A percentile compares a stretch with the other conserved stretches of the same genome.
Evolutionary conservation across 2,113 vertebrate genomes (phyloP).

Genomic region (Sprattus sprattus): DNA sequence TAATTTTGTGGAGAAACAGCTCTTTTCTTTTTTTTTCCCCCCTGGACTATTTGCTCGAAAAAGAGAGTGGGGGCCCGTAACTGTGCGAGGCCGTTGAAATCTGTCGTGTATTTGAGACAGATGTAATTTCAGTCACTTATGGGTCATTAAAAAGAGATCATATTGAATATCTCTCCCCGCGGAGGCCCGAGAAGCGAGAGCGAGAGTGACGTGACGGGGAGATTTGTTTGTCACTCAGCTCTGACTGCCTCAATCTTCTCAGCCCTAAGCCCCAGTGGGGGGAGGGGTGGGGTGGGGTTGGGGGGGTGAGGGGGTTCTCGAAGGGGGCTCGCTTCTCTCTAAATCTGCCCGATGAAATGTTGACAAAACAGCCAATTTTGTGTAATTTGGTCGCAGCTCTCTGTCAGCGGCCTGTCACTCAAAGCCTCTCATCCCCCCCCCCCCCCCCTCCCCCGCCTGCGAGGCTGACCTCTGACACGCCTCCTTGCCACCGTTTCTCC

Average conservation of each 20-base stretch:
- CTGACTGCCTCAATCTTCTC: slow-evolving; percentile 77
- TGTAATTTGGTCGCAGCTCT: slow-evolving; percentile 80
- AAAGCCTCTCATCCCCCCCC: slow-evolving; percentile 82
- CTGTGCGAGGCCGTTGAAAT: slow-evolving; percentile 57
- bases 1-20: slow-evolving; percentile 13
- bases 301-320: slow-evolving; percentile 18
- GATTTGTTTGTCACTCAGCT: slow-evolving; percentile 89
- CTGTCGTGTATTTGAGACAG: slow-evolving; percentile 57
- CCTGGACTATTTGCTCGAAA: background rate
- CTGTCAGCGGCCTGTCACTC: slow-evolving; percentile 83
- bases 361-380: slow-evolving; percentile 96
- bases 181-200: slow-evolving; percentile 61
- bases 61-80: slow-evolving; percentile 25
- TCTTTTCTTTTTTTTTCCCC: background rate
- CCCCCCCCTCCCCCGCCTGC: slow-evolving; percentile 49
- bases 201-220: slow-evolving; percentile 77
- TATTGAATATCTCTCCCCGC: slow-evolving; percentile 86
- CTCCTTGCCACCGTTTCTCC: slow-evolving; percentile 60
- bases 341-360: slow-evolving; percentile 89
- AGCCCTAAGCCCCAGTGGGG: slow-evolving; percentile 61
- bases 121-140: slow-evolving; percentile 84
- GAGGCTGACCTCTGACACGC: slow-evolving; percentile 82
- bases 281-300: slow-evolving; percentile 48
- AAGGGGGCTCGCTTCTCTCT: slow-evolving; percentile 71
- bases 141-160: slow-evolving; percentile 90